These are phyloP conservation scores for Platyscapa corneri DNA, from an alignment of 1,140 invertebrate genomes.

Conservation along the genomic window DNA sequence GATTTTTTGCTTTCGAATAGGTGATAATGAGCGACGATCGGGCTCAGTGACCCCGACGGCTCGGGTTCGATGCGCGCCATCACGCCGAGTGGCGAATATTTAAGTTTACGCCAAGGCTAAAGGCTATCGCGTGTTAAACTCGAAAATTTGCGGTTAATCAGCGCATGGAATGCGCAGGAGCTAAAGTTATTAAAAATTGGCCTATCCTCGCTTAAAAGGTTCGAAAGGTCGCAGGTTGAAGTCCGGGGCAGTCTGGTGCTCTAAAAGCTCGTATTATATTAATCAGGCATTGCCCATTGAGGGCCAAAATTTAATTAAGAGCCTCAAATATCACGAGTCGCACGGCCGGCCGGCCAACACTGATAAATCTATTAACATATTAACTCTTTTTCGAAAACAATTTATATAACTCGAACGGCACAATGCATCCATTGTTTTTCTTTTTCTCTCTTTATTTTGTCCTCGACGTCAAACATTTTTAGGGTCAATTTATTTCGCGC, in stretches of 20 bases:
- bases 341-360: not conserved
- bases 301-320: constrained; percentile 9
- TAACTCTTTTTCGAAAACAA: constrained; percentile 44
- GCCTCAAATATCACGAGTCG: not conserved
- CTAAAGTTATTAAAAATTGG: too few relatives aligned
- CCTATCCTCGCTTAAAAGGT: too few relatives aligned
- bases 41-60: too few relatives aligned
- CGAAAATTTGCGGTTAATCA: too few relatives aligned
- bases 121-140: too few relatives aligned
- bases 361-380: constrained; percentile 47
- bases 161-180: too few relatives aligned
- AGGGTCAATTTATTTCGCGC: constrained; percentile 48
- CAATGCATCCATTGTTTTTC: constrained; percentile 37
- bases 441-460: constrained; percentile 24
- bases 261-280: not conserved
- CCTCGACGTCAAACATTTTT: constrained; percentile 24
- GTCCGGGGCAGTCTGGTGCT: too few relatives aligned
- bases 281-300: not conserved
- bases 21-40: too few relatives aligned
- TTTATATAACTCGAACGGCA: constrained; percentile 36
- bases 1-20: not conserved
- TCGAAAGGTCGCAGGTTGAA: too few relatives aligned
- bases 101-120: too few relatives aligned
- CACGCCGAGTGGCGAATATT: too few relatives aligned
- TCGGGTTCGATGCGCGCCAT: too few relatives aligned